These are phyloP conservation scores for Pyrrhosoma nymphula DNA, from an alignment of 2,888 invertebrate genomes.

Conservation along the genomic window DNA sequence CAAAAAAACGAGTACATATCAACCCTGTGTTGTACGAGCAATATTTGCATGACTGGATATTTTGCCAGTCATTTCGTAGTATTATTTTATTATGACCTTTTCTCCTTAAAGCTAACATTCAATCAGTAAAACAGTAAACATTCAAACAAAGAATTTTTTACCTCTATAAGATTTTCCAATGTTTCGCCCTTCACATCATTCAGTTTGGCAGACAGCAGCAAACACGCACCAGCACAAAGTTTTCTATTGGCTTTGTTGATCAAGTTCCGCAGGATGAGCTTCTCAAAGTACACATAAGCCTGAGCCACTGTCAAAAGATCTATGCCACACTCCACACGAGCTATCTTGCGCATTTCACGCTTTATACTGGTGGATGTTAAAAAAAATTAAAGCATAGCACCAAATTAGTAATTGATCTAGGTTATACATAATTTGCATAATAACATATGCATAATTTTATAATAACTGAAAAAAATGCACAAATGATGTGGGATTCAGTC, in stretches of 20 bases:
- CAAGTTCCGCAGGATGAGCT: conserved; percentile 92
- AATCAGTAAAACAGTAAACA: too few species aligned
- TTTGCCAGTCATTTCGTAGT: too few species aligned
- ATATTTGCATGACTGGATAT: too few species aligned
- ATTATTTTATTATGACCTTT: too few species aligned
- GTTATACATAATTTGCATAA: too few species aligned
- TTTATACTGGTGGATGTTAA: conserved; percentile 86
- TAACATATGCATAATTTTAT: neutral
- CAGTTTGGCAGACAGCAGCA: conserved; percentile 96
- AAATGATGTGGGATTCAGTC: too few species aligned
- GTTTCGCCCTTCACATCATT: conserved; percentile 97
- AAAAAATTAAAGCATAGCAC: neutral
- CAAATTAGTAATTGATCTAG: neutral
- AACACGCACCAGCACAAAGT: conserved; percentile 95
- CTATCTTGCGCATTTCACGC: conserved; percentile 96
- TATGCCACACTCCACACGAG: conserved; percentile 88
- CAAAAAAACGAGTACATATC: too few species aligned
- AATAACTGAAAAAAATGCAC: neutral
- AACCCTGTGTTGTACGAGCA: too few species aligned
- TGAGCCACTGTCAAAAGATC: conserved; percentile 96
- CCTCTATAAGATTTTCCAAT: conserved; percentile 93
- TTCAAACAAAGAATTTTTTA: conserved; percentile 75
- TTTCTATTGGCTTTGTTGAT: conserved; percentile 98
- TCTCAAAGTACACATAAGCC: conserved; percentile 99
- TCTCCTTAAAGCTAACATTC: too few species aligned